phyloP scores from a whole-genome alignment of 2,888 invertebrate species.

The Drosophila pseudotakahashii region DNA sequence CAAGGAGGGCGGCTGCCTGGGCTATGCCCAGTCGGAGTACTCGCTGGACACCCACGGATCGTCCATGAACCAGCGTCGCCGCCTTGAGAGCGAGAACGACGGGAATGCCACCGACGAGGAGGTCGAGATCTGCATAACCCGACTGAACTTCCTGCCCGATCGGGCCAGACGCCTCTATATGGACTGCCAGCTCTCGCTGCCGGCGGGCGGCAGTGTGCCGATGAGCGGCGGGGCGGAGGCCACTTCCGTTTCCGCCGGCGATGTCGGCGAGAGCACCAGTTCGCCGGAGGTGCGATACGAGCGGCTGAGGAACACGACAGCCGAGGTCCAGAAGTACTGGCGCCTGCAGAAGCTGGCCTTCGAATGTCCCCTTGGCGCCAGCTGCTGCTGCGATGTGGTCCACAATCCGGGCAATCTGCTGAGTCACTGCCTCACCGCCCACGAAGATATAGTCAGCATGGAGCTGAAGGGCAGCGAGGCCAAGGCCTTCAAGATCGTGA shows the following conservation, averaged over 20 bases:
- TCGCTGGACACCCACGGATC: not conserved
- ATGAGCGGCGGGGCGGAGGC: constrained; percentile 20
- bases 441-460: not conserved
- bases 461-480: not conserved
- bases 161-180: constrained; percentile 3
- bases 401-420: not conserved
- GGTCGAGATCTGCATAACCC: constrained; percentile 15
- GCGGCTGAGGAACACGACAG: not conserved
- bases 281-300: constrained; percentile 22
- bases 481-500: not conserved
- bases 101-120: constrained; percentile 28
- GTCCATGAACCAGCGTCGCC: too few relatives aligned
- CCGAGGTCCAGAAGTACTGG: not conserved
- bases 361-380: constrained; percentile 9
- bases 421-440: constrained; percentile 11
- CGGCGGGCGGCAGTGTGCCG: constrained; percentile 2
- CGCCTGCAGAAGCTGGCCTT: constrained; percentile 3
- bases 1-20: not conserved
- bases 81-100: constrained; percentile 1
- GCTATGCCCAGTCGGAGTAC: constrained; percentile 20
- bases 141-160: not conserved
- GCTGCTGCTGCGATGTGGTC: not conserved
- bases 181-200: constrained; percentile 4
- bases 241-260: not conserved
- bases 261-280: not conserved